phyloP scores from a whole-genome alignment of 2,797 vertebrate species.

The Neopelma chrysocephalum region DNA sequence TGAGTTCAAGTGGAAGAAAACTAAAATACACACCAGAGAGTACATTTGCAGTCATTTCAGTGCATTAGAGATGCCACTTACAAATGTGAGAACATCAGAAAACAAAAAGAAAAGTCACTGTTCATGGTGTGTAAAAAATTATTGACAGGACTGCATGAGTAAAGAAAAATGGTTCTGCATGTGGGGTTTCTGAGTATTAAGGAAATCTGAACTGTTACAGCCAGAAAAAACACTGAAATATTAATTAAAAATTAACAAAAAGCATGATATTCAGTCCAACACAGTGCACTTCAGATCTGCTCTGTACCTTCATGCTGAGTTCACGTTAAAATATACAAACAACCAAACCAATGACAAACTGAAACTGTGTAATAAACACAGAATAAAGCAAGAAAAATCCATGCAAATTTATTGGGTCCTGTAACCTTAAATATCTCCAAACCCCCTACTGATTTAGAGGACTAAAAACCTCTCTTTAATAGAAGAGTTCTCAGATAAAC shows the following conservation, averaged over 20 bases:
- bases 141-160: accelerated
- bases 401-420: neutral
- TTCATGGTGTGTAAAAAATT: neutral
- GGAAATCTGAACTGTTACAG: neutral
- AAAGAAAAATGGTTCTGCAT: neutral
- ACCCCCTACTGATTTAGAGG: neutral
- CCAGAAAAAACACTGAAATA: neutral
- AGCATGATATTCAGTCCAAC: too few species aligned
- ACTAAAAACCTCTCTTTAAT: neutral
- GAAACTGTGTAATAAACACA: neutral
- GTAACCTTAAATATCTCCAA: neutral
- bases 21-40: neutral
- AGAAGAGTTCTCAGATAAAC: neutral
- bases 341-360: neutral
- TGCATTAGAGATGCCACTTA: neutral
- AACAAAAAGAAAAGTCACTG: neutral
- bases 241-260: neutral
- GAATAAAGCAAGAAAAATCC: neutral
- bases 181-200: neutral
- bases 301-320: accelerated
- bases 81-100: neutral
- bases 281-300: neutral
- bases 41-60: neutral
- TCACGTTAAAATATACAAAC: neutral
- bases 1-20: neutral